Conservation (phyloP, 1,140 invertebrate species). For the Cecropterus lyciades region DNA sequence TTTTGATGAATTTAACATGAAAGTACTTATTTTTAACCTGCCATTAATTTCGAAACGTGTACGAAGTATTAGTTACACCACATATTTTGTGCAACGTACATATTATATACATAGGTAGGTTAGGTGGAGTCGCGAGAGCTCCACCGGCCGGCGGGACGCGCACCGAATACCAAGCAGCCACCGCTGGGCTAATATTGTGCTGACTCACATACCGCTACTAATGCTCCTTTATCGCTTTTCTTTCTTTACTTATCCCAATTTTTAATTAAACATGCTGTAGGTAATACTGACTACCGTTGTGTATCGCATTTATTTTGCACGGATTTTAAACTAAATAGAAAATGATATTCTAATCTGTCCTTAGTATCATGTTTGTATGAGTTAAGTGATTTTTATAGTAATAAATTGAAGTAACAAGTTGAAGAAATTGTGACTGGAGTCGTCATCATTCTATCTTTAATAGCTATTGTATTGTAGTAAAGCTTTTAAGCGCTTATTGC, state of each 20-base stretch:
- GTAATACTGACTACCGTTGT: not conserved
- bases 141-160: slow-evolving; percentile 51
- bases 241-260: slow-evolving; percentile 54
- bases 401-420: too few relatives aligned
- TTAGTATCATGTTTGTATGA: too few relatives aligned
- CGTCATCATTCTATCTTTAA: too few relatives aligned
- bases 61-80: not conserved
- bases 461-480: too few relatives aligned
- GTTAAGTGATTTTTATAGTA: too few relatives aligned
- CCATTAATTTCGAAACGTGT: not conserved
- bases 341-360: too few relatives aligned
- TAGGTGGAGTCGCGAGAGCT: slow-evolving; percentile 50
- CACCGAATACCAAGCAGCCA: slow-evolving; percentile 63
- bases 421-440: too few relatives aligned
- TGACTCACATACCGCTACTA: slow-evolving; percentile 68
- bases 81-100: slow-evolving; percentile 22
- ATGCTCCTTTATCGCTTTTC: slow-evolving; percentile 62
- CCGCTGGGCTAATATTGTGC: slow-evolving; percentile 67
- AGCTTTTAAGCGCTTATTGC: too few relatives aligned
- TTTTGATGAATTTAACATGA: too few relatives aligned
- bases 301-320: not conserved
- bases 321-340: not conserved
- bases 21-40: too few relatives aligned
- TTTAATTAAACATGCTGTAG: slow-evolving; percentile 48
- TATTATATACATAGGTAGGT: slow-evolving; percentile 33